Conservation (phyloP, 2,797 vertebrate genomes). For the Adelosebastes latens region DNA sequence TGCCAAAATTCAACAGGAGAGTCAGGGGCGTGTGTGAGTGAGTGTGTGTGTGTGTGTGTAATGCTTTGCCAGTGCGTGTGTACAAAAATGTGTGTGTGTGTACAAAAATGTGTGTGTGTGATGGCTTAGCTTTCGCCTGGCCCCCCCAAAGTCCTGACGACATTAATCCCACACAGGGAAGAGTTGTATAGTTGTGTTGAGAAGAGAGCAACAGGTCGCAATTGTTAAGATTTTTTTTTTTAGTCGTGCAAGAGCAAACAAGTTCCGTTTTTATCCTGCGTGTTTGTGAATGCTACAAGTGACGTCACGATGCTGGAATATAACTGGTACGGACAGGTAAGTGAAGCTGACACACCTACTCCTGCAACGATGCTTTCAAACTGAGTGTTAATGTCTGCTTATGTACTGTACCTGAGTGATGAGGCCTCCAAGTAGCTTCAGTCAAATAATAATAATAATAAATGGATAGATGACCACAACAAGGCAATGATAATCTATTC, state of each 20-base stretch:
- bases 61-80: constrained; percentile 52
- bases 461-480: not conserved
- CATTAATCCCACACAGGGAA: constrained; percentile 77
- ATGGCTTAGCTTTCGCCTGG: constrained; percentile 80
- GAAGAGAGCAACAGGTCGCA: constrained; percentile 70
- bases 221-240: not conserved
- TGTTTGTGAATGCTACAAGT: constrained; percentile 33
- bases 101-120: constrained; percentile 46
- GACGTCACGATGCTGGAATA: constrained; percentile 93
- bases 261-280: not conserved
- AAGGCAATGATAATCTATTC: not conserved
- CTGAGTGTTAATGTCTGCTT: not conserved
- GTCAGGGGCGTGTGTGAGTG: constrained; percentile 48
- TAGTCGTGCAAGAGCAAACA: not conserved
- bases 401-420: not conserved
- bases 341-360: constrained; percentile 72
- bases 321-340: constrained; percentile 97
- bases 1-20: constrained; percentile 91
- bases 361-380: not conserved
- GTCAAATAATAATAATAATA: not conserved
- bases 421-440: not conserved
- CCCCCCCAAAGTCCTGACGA: constrained; percentile 78
- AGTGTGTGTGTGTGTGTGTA: constrained; percentile 23
- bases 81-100: constrained; percentile 51
- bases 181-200: constrained; percentile 71